Base-by-base conservation (phyloP, 2,797 vertebrate genomes). In the Salarias fasciatus region DNA sequence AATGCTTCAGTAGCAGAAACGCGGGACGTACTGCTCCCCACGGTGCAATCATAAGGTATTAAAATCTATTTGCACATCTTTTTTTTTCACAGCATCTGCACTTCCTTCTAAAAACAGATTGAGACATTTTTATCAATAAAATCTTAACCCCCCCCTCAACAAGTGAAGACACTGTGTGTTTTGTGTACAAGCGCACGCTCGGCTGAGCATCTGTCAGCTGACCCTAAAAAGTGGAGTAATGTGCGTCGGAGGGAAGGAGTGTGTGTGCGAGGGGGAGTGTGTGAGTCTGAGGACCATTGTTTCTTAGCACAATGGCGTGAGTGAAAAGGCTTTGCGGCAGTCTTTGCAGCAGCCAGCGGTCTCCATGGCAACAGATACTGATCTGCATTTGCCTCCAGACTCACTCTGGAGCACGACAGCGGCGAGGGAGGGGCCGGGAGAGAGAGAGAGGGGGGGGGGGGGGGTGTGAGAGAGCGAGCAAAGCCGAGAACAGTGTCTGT, bases 301-400 rank as follows among this genome's bases (percentile, higher is more conserved):
- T 84, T 92, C 56, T 24, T 7, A 47, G 78, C 88, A 94, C 92
- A 94, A 94, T 92, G 83, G 89, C 36, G 62, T 43, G 68, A 91
- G 77, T 89, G 89, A 92, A 91, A 91, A 72, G 80, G 73, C 80
- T 89, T 88, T 84, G 81, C 88, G 82, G 85, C 89, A 90, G 89
- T 83, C 91, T 89, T 92, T 80, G 74, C 72, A 76, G 92, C 71
- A 77, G 89, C 84, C 80, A 70, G 47, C 24, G 33, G 93, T 95
- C 89, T 66, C 94, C 91, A 94, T 94, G 92, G 95, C 88, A 90
- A 96, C 93, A 5, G 79, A 89, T 84, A 86, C 86, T 63, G 83
- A 92, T 91, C 88, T 86, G 83, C 82, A 88, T 90, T 89, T 86
- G 86, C 85, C 83, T 88, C 51, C 5, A 62, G 77, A 84, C 69